A percentile compares a stretch with the other conserved stretches of the same genome.
These are phyloP conservation scores for Cosmorhoe ocellata DNA, from an alignment of 2,888 invertebrate genomes.

Conservation along the genomic window DNA sequence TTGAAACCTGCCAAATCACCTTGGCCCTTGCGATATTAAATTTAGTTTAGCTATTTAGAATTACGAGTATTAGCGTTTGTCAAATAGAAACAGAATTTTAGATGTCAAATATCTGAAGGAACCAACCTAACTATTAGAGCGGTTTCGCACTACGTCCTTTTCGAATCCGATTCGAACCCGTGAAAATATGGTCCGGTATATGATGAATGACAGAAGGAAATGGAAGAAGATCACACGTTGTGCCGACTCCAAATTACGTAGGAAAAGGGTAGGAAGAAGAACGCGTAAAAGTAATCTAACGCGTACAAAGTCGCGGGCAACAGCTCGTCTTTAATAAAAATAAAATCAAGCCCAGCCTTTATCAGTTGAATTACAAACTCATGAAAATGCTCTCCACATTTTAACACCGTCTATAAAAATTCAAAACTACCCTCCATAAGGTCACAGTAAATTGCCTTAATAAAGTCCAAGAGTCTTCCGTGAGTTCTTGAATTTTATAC, in stretches of 20 bases:
- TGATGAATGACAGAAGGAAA: too few species aligned
- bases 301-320: too few species aligned
- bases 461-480: constrained; percentile 6
- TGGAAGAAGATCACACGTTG: too few species aligned
- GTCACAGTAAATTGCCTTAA: constrained; percentile 12
- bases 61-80: constrained; percentile 1
- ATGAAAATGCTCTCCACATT: constrained; percentile 13
- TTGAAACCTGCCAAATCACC: constrained; percentile 2
- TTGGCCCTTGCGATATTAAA: neutral
- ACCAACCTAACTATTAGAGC: too few species aligned
- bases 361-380: constrained; percentile 7
- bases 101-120: too few species aligned
- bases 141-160: too few species aligned
- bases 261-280: too few species aligned
- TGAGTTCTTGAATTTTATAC: neutral
- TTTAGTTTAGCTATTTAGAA: constrained; percentile 4
- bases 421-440: constrained; percentile 19
- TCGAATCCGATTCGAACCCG: too few species aligned
- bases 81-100: neutral
- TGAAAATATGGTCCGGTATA: too few species aligned
- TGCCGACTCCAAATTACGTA: too few species aligned
- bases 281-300: too few species aligned
- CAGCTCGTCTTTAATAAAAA: too few species aligned
- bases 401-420: constrained; percentile 18
- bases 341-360: constrained; percentile 12